These are phyloP conservation scores for Anguilla marmorata DNA, from an alignment of 2,797 vertebrate genomes.

Conservation along the genomic window DNA sequence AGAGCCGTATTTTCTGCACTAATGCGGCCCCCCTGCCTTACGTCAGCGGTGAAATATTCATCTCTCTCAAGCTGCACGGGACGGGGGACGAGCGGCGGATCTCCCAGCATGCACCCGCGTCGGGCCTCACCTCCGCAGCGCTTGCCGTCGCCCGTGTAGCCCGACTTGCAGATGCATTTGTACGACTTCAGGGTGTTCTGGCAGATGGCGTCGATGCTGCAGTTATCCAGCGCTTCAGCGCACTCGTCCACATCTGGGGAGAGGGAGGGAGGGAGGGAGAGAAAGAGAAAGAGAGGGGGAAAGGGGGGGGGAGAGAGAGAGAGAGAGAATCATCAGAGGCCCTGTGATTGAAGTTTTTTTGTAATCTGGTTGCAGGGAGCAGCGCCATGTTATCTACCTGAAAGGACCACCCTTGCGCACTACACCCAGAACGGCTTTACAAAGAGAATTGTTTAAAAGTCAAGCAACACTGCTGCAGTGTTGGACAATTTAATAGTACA, in stretches of 20 bases:
- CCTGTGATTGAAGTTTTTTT: background rate
- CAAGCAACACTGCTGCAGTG: background rate
- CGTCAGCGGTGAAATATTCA: slow-evolving; percentile 15
- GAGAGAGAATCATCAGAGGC: background rate
- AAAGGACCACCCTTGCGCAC: slow-evolving; percentile 14
- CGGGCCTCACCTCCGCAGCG: slow-evolving; percentile 90
- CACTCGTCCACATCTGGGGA: slow-evolving; percentile 93
- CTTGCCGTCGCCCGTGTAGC: slow-evolving; percentile 95
- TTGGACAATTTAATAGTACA: slow-evolving; percentile 1
- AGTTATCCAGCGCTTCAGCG: slow-evolving; percentile 92
- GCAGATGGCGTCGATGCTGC: slow-evolving; percentile 98
- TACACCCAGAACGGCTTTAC: background rate
- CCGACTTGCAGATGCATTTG: slow-evolving; percentile 99
- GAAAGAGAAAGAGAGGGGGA: background rate
- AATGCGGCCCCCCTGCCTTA: background rate
- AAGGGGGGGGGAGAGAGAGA: background rate
- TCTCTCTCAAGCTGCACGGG: background rate
- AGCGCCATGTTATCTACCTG: background rate
- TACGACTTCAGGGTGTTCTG: slow-evolving; percentile 96
- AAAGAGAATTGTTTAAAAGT: slow-evolving; percentile 19
- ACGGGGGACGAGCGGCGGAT: background rate
- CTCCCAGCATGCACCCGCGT: background rate
- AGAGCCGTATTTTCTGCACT: slow-evolving; percentile 4
- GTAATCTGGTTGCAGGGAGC: background rate
- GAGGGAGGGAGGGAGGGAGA: slow-evolving; percentile 36